Conservation (phyloP, 2,113 vertebrate genomes). For the Anser brachyrhynchus region DNA sequence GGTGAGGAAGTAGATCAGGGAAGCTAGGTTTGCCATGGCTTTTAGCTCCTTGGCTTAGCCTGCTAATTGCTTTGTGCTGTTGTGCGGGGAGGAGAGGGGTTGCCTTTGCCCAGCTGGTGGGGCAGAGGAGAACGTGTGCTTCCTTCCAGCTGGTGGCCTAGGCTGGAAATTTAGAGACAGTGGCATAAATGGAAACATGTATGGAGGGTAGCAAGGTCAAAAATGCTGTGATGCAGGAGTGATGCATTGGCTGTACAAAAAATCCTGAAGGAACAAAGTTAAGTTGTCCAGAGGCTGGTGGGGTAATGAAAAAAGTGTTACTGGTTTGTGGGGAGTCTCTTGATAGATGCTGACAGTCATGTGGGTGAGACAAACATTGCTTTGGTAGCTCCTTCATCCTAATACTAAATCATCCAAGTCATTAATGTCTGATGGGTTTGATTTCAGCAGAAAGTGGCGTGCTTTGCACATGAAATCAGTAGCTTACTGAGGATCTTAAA, state of each 20-base stretch:
- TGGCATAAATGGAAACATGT: not conserved
- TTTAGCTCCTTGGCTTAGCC: not conserved
- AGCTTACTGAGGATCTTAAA: not conserved
- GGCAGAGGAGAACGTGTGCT: not conserved
- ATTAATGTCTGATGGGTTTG: not conserved
- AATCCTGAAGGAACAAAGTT: not conserved
- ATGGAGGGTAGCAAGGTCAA: not conserved
- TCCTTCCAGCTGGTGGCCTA: not conserved
- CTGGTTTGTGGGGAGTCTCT: not conserved
- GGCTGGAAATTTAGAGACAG: not conserved
- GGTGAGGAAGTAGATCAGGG: not conserved
- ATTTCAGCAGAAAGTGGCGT: not conserved
- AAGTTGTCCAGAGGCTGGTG: not conserved
- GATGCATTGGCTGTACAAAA: too few relatives aligned
- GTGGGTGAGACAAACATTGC: not conserved
- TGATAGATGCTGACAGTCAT: not conserved
- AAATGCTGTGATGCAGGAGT: not conserved
- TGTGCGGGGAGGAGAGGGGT: too few relatives aligned
- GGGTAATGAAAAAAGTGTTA: not conserved
- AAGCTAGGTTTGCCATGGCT: not conserved
- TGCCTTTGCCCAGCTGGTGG: not conserved
- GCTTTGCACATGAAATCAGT: not conserved
- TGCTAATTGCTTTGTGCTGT: not conserved
- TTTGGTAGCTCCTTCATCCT: not conserved
- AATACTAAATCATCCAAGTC: not conserved